Conservation (phyloP, 2,113 vertebrate genomes). For the Lamprotornis superbus region DNA sequence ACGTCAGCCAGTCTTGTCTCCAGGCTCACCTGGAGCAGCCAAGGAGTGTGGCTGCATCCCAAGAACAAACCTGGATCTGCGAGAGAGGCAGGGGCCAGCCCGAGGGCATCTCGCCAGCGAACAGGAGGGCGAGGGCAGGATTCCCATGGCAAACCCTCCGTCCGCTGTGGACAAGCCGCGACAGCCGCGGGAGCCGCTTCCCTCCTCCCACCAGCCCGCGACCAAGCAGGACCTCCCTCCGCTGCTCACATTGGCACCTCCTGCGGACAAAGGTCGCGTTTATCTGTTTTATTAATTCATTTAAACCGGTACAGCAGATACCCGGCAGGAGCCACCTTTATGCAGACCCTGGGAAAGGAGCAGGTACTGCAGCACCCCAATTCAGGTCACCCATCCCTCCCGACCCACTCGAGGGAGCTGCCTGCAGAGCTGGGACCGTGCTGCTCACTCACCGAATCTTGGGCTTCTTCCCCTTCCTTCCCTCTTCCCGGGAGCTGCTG, state of each 20-base stretch:
- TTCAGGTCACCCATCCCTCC: not conserved
- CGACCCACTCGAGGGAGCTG: accelerated
- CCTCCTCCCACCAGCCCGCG: not conserved
- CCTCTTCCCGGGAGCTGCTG: not conserved
- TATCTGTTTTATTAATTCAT: not conserved
- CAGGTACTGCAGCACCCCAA: not conserved
- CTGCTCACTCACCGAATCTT: not conserved
- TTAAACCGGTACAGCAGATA: not conserved
- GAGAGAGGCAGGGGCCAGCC: not conserved
- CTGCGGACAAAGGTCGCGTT: accelerated
- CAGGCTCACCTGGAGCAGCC: not conserved
- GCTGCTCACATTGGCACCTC: not conserved
- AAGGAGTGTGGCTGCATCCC: not conserved
- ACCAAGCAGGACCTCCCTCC: not conserved
- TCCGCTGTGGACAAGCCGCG: accelerated
- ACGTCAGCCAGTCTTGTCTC: not conserved
- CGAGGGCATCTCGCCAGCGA: not conserved
- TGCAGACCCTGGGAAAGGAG: not conserved
- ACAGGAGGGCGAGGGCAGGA: not conserved
- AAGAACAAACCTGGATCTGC: not conserved
- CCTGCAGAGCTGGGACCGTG: not conserved
- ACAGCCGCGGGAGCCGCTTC: not conserved
- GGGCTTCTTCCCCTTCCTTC: not conserved
- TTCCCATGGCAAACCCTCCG: not conserved
- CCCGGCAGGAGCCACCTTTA: not conserved